Evolutionary conservation across 2,888 invertebrate species (phyloP).

Genomic region (Tetheella fluctuosa): DNA sequence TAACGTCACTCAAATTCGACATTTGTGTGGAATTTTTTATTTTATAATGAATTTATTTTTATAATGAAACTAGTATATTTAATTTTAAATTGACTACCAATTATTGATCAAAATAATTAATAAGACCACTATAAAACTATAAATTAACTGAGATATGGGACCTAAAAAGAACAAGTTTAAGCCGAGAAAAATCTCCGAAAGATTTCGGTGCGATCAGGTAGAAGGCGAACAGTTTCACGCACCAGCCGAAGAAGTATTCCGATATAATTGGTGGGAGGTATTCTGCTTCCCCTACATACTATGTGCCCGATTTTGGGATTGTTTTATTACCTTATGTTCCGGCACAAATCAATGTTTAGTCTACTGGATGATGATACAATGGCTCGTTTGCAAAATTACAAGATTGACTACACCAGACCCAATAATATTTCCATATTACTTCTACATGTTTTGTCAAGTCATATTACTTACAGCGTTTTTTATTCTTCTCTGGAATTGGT

Average conservation of each 20-base stretch:
- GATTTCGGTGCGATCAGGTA: constrained; percentile 50
- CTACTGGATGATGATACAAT: constrained; percentile 72
- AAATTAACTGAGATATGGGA: constrained; percentile 34
- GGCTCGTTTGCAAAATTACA: constrained; percentile 70
- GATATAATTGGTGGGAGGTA: constrained; percentile 70
- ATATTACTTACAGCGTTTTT: constrained; percentile 57
- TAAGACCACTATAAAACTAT: not conserved
- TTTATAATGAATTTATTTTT: too few relatives aligned
- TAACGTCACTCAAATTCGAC: not conserved
- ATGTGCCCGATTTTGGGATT: constrained; percentile 62
- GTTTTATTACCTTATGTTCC: constrained; percentile 58
- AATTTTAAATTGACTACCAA: not conserved
- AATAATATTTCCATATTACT: constrained; percentile 71
- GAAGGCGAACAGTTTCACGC: constrained; percentile 59
- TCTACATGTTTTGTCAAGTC: constrained; percentile 72
- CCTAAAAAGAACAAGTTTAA: constrained; percentile 45
- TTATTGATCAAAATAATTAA: not conserved
- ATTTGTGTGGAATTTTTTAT: not conserved
- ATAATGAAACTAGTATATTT: not conserved
- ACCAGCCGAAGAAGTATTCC: constrained; percentile 56
- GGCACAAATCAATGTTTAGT: constrained; percentile 70
- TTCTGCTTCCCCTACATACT: constrained; percentile 72
- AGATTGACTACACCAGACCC: constrained; percentile 63
- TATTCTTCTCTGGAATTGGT: constrained; percentile 53
- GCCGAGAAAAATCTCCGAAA: constrained; percentile 23